Evolutionary conservation across 2,113 vertebrate genomes (phyloP).

Genomic region (Sciurus niger): DNA sequence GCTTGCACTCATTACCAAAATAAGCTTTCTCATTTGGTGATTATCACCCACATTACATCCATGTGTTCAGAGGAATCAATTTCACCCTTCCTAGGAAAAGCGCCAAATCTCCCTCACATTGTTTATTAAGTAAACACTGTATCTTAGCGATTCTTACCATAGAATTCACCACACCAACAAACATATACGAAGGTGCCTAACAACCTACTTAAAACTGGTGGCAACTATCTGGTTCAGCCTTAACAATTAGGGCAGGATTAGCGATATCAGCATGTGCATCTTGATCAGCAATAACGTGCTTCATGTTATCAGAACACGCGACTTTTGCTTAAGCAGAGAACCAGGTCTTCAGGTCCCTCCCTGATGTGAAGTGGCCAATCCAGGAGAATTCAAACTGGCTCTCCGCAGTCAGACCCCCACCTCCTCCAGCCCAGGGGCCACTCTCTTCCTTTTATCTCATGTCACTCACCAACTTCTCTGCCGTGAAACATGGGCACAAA

Average conservation of each 20-base stretch:
- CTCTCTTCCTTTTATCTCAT: background rate
- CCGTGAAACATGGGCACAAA: background rate
- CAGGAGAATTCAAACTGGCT: background rate
- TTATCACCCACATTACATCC: background rate
- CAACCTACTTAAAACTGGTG: background rate
- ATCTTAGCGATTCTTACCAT: conserved; percentile 50
- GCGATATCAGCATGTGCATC: background rate
- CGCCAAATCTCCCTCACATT: conserved; percentile 30
- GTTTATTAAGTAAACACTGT: conserved; percentile 52
- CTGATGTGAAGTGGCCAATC: background rate
- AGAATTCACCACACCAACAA: background rate
- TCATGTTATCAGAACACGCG: background rate
- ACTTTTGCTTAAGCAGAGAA: background rate
- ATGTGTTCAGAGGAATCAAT: background rate
- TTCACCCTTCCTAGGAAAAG: conserved; percentile 4
- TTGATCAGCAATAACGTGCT: background rate
- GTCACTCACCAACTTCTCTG: background rate
- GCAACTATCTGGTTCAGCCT: background rate
- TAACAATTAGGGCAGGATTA: background rate
- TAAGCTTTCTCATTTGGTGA: conserved; percentile 47
- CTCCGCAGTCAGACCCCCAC: background rate
- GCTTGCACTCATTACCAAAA: conserved; percentile 9
- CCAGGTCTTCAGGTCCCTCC: background rate
- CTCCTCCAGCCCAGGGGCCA: background rate
- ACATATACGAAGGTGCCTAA: background rate